phyloP scores from a whole-genome alignment of 1,140 invertebrate species.

The Drosophila arawakana region DNA sequence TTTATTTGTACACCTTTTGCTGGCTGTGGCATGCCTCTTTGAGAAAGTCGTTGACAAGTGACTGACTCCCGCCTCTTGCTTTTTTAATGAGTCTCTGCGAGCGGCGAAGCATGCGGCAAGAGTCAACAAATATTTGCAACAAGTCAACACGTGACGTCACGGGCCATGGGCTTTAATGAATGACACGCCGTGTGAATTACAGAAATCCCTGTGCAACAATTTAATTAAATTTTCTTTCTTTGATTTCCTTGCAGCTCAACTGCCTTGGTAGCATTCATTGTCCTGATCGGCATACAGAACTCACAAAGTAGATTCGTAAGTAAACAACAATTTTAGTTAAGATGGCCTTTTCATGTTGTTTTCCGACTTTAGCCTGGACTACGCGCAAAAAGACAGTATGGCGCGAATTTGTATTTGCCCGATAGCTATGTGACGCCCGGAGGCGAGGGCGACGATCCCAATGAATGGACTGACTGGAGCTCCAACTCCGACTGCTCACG shows the following conservation, averaged over 20 bases:
- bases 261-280: slow-evolving; percentile 82
- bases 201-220: slow-evolving; percentile 17
- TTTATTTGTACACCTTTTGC: slow-evolving; percentile 70
- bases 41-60: slow-evolving; percentile 66
- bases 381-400: slow-evolving; percentile 90
- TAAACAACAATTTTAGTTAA: slow-evolving; percentile 16
- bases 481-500: slow-evolving; percentile 91
- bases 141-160: slow-evolving; percentile 75
- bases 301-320: slow-evolving; percentile 83
- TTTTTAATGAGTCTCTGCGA: slow-evolving; percentile 60
- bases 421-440: slow-evolving; percentile 88
- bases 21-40: slow-evolving; percentile 51
- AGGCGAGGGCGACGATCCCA: slow-evolving; percentile 85
- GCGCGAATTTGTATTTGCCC: slow-evolving; percentile 88
- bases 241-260: slow-evolving; percentile 73
- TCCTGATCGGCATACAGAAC: slow-evolving; percentile 64
- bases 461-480: slow-evolving; percentile 91
- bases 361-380: slow-evolving; percentile 84
- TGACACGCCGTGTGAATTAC: slow-evolving; percentile 16
- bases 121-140: slow-evolving; percentile 78
- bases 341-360: background rate
- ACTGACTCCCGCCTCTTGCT: slow-evolving; percentile 26
- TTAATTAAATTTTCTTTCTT: slow-evolving; percentile 51
- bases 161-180: slow-evolving; percentile 54
- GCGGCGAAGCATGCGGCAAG: slow-evolving; percentile 59